Conservation (phyloP, 2,113 vertebrate genomes). For the Phylloscopus whistleri region DNA sequence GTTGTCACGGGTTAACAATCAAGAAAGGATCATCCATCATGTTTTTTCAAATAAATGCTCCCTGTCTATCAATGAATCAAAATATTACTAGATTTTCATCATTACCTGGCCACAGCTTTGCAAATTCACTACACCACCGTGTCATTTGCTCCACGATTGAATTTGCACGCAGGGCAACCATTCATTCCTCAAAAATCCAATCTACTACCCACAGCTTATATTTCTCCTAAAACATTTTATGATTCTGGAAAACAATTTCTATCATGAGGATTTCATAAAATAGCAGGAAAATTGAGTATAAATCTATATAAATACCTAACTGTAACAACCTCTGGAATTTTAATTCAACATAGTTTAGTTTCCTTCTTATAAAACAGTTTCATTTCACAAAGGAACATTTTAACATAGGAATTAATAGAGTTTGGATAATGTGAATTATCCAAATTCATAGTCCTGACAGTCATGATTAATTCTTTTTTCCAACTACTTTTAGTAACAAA, state of each 20-base stretch:
- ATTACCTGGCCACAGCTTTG: not conserved
- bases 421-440: not conserved
- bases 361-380: not conserved
- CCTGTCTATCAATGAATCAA: not conserved
- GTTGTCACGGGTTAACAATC: not conserved
- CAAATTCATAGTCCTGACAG: not conserved
- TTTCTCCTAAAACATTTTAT: not conserved
- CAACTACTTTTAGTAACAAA: not conserved
- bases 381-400: not conserved
- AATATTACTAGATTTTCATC: not conserved
- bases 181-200: not conserved
- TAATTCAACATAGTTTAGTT: not conserved
- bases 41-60: not conserved
- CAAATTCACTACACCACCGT: accelerated
- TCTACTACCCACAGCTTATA: not conserved
- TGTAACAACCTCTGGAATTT: not conserved
- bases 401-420: not conserved
- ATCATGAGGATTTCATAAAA: constrained; percentile 10
- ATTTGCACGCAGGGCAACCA: not conserved
- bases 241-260: not conserved
- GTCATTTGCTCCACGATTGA: accelerated
- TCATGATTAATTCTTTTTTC: not conserved
- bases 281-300: not conserved
- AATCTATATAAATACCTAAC: not conserved
- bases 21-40: not conserved